phyloP scores from a whole-genome alignment of 2,797 vertebrate genomes.

The Centropyge bicolor region DNA sequence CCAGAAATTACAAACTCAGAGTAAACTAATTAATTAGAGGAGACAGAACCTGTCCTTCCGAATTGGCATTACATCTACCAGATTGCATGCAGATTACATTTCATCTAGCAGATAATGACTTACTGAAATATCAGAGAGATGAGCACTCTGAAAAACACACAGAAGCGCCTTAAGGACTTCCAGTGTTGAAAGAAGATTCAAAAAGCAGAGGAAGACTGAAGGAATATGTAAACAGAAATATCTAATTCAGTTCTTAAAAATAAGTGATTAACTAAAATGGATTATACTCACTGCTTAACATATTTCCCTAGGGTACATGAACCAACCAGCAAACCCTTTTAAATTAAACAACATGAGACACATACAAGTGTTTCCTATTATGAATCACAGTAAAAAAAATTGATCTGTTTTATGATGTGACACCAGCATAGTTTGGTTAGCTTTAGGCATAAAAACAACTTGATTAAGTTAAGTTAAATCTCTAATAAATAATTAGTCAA shows the following conservation, averaged over 20 bases:
- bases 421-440: too few relatives aligned
- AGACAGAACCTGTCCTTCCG: slow-evolving; percentile 35
- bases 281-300: background rate
- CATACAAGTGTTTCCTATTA: too few relatives aligned
- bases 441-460: too few relatives aligned
- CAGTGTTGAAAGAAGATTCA: background rate
- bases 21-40: slow-evolving; percentile 57
- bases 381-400: too few relatives aligned
- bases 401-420: background rate
- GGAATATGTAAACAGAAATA: background rate
- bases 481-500: too few relatives aligned
- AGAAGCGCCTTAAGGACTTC: background rate
- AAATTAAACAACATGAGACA: too few relatives aligned
- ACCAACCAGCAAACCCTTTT: too few relatives aligned
- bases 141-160: slow-evolving; percentile 7
- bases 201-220: background rate
- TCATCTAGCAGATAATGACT: slow-evolving; percentile 32
- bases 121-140: slow-evolving; percentile 34
- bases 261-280: background rate
- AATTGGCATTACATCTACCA: slow-evolving; percentile 22
- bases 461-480: too few relatives aligned
- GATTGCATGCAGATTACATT: slow-evolving; percentile 46
- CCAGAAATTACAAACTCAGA: slow-evolving; percentile 45
- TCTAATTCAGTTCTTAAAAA: background rate
- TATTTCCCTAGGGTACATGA: background rate